A percentile compares a stretch with the other conserved stretches of the same genome.
These are phyloP conservation scores for Dipodomys ordii DNA, from an alignment of 2,113 vertebrate species.

Conservation along the genomic window DNA sequence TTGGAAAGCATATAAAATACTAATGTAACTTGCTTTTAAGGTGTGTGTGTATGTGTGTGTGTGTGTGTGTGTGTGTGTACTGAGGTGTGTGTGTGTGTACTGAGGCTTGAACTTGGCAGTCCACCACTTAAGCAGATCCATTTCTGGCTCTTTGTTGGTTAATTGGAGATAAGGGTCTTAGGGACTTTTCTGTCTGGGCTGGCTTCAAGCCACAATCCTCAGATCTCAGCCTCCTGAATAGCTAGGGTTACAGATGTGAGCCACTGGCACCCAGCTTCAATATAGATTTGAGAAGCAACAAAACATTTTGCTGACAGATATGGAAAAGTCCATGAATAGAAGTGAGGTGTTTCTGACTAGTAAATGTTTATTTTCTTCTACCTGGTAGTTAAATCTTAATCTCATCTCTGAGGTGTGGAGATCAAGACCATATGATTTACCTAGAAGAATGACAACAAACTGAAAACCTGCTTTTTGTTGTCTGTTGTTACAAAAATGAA, in stretches of 20 bases:
- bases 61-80: too few relatives aligned
- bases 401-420: background rate
- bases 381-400: slow-evolving; percentile 7
- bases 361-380: background rate
- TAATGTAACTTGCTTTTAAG: slow-evolving; percentile 9
- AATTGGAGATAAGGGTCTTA: too few relatives aligned
- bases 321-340: background rate
- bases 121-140: too few relatives aligned
- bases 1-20: slow-evolving; percentile 27
- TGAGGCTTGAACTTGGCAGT: too few relatives aligned
- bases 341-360: background rate
- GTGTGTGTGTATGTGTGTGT: too few relatives aligned
- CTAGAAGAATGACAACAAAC: background rate
- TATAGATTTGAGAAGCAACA: slow-evolving; percentile 24
- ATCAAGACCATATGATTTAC: background rate
- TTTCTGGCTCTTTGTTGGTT: too few relatives aligned
- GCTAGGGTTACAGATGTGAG: too few relatives aligned
- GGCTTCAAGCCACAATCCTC: too few relatives aligned
- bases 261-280: background rate
- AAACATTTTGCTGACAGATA: background rate
- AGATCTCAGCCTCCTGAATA: too few relatives aligned
- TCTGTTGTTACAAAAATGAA: slow-evolving; percentile 38
- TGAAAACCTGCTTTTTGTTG: background rate
- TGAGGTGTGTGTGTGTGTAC: too few relatives aligned
- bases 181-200: too few relatives aligned